Base-by-base conservation (phyloP, 2,113 vertebrate genomes). In the Coregonus clupeaformis region DNA sequence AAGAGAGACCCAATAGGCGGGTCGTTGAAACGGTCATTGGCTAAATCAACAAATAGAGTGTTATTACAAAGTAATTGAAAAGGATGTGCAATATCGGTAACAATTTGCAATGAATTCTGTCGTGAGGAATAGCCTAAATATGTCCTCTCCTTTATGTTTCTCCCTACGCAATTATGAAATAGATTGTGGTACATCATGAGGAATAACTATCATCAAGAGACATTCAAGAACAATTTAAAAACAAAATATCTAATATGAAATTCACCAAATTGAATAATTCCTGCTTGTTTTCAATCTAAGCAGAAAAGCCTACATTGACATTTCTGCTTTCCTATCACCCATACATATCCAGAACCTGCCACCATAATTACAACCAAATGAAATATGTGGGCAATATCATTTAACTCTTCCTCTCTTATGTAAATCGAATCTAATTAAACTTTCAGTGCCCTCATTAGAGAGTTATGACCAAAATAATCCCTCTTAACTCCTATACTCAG, bases 1-100 rank as follows among this genome's bases (percentile, higher is more conserved):
- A 12, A 12, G 67, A 59, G 59, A 57, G 68, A 70, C 67, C 67
- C 71, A 32, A 75, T 77, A 63, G 79, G 79, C 71, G 71, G 75
- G 68, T 25, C 71, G 22, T 77, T 36, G 29, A 22, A 45, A 25
- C 71, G 49, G 59, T 66, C 74, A 68, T 70, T 75, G 70, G 74
- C 64, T 24, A 49, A 45, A 77, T 42, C 36, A 9, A 36, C 36
- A 36, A 9, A 36, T 36, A 36, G 6, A 36, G 7, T 42, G 36
- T 42, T 42, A 42, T 42, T 42, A 42, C 36, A 42, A 42, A 9
- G 9, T 11, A 42, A 42, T 42, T 42, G 36, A 42, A 42, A 42
- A 12, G 9, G 9, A 42, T 42, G 36, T 11, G 36, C 36, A 60
- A 60, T 60, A 60, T 60, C 18, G 6, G 18, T 22, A 22, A 60